A percentile compares a stretch with the other conserved stretches of the same genome.
Evolutionary conservation across 2,797 vertebrate genomes (phyloP).

Genomic region (Xiphophorus birchmanni): DNA sequence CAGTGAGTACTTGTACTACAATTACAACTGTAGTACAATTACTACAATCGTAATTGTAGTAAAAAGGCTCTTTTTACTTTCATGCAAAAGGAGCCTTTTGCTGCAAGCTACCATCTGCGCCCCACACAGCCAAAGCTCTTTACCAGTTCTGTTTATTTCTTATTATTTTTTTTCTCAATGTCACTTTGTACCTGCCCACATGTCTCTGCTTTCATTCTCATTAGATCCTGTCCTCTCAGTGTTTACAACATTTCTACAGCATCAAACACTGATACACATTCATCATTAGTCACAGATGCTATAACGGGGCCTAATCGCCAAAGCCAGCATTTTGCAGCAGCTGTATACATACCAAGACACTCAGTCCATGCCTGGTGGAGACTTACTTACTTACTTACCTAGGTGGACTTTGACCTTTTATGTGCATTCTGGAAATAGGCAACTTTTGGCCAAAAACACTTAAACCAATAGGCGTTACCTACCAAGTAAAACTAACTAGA

Average conservation of each 20-base stretch:
- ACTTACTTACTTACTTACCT: not conserved
- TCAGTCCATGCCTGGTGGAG: not conserved
- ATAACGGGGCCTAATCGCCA: not conserved
- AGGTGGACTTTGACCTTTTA: not conserved
- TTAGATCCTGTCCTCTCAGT: not conserved
- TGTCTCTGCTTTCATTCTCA: not conserved
- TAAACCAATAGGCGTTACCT: not conserved
- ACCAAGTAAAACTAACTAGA: not conserved
- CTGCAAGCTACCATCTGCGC: not conserved
- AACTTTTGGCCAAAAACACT: not conserved
- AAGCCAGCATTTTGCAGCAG: not conserved
- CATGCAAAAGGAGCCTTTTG: not conserved
- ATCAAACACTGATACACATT: not conserved
- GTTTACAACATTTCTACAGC: conserved; percentile 1
- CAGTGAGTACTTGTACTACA: too few relatives aligned
- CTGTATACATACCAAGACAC: not conserved
- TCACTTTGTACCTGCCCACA: not conserved
- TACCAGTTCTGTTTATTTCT: not conserved
- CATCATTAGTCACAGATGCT: not conserved
- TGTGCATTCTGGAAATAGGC: not conserved
- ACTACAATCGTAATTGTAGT: too few relatives aligned
- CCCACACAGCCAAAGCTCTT: not conserved
- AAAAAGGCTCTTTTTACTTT: too few relatives aligned
- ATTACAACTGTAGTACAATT: too few relatives aligned
- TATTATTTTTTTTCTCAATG: not conserved